Evolutionary conservation across 2,888 invertebrate species (phyloP).

Genomic region (Tipula confusa): DNA sequence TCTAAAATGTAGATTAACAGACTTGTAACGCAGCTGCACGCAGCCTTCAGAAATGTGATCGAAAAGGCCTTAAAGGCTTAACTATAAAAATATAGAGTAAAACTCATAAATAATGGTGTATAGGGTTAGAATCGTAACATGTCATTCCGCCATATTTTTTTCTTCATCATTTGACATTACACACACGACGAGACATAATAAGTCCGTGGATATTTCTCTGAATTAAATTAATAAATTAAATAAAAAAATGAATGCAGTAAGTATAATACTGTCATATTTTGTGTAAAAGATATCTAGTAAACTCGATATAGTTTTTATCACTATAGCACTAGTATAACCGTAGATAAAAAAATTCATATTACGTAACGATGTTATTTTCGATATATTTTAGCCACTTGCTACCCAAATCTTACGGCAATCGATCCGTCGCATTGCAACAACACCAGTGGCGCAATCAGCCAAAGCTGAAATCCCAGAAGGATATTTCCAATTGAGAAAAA

Average conservation of each 20-base stretch:
- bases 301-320: background rate
- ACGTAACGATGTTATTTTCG: background rate
- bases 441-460: background rate
- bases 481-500: background rate
- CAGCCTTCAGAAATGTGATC: no score
- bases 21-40: no score
- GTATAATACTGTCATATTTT: background rate
- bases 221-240: background rate
- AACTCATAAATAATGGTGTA: background rate
- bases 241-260: background rate
- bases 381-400: background rate
- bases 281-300: background rate
- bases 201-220: background rate
- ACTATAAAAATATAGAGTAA: no score
- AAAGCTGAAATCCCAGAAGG: slow-evolving; percentile 28
- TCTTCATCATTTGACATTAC: background rate
- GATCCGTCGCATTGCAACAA: background rate
- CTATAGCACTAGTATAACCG: background rate
- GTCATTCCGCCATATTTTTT: background rate
- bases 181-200: background rate
- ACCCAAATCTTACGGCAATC: background rate
- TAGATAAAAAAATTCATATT: background rate
- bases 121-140: background rate
- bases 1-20: no score
- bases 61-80: no score